These are phyloP conservation scores for Drosophila colorata DNA, from an alignment of 2,888 invertebrate genomes.

Conservation along the genomic window DNA sequence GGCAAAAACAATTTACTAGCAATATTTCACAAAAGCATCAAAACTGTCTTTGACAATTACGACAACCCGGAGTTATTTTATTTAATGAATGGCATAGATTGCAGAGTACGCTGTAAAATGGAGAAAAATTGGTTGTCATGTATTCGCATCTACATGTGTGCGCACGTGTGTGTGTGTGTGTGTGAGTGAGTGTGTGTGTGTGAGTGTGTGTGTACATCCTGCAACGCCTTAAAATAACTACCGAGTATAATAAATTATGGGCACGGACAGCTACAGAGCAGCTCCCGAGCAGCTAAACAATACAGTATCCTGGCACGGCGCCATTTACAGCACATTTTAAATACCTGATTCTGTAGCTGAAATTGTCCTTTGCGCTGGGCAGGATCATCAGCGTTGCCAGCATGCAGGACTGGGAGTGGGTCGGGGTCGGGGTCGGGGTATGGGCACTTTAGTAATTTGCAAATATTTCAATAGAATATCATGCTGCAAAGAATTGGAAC, in stretches of 20 bases:
- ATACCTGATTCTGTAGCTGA: constrained; percentile 71
- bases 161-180: neutral
- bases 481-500: constrained; percentile 22
- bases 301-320: constrained; percentile 48
- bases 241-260: constrained; percentile 71
- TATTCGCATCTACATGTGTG: constrained; percentile 7
- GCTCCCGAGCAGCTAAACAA: constrained; percentile 45
- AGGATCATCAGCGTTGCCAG: constrained; percentile 58
- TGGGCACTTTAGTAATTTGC: constrained; percentile 70
- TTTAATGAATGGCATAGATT: constrained; percentile 72
- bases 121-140: constrained; percentile 54
- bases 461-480: constrained; percentile 79
- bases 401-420: constrained; percentile 7
- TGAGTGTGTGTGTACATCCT: constrained; percentile 38
- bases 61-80: constrained; percentile 70
- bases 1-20: constrained; percentile 71
- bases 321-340: constrained; percentile 68
- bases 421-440: neutral
- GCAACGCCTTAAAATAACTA: constrained; percentile 72
- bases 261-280: constrained; percentile 56
- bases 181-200: constrained; percentile 5
- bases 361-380: constrained; percentile 61
- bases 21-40: constrained; percentile 78
- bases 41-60: constrained; percentile 82
- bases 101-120: constrained; percentile 30